phyloP scores from a whole-genome alignment of 2,888 invertebrate species.

The Lathronympha strigana region DNA sequence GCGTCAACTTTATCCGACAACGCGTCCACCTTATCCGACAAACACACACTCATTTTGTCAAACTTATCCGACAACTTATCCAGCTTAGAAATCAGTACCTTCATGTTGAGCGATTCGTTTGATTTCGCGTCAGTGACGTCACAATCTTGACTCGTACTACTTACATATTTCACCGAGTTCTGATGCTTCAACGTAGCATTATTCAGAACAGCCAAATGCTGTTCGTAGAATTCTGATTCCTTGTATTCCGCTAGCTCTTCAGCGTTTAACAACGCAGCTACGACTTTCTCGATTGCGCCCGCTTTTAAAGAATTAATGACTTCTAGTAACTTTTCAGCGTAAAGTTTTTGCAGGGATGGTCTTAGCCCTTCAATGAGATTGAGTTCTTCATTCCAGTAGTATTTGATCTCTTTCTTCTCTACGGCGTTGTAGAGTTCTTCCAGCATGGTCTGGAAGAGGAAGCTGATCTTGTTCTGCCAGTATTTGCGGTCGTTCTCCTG shows the following conservation, averaged over 20 bases:
- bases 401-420: conserved; percentile 60
- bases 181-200: conserved; percentile 25
- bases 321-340: conserved; percentile 63
- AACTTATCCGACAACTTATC: conserved; percentile 47
- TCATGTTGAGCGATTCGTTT: conserved; percentile 42
- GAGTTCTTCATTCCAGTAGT: conserved; percentile 69
- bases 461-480: conserved; percentile 66
- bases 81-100: conserved; percentile 52
- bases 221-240: conserved; percentile 61
- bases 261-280: conserved; percentile 55
- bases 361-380: conserved; percentile 68
- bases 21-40: conserved; percentile 42
- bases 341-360: conserved; percentile 57
- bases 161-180: conserved; percentile 33
- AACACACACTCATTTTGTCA: conserved; percentile 34
- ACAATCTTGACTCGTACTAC: conserved; percentile 9
- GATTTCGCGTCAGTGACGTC: conserved; percentile 1
- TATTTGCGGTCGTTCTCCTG: conserved; percentile 60
- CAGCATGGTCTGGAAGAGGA: conserved; percentile 66
- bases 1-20: conserved; percentile 48
- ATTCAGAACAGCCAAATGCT: conserved; percentile 43
- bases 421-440: conserved; percentile 62
- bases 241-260: conserved; percentile 63
- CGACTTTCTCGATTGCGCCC: conserved; percentile 61
- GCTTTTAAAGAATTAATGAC: conserved; percentile 67